A percentile compares a stretch with the other conserved stretches of the same genome.
These are phyloP conservation scores for Aplocera efformata DNA, from an alignment of 2,888 invertebrate genomes.

Conservation along the genomic window DNA sequence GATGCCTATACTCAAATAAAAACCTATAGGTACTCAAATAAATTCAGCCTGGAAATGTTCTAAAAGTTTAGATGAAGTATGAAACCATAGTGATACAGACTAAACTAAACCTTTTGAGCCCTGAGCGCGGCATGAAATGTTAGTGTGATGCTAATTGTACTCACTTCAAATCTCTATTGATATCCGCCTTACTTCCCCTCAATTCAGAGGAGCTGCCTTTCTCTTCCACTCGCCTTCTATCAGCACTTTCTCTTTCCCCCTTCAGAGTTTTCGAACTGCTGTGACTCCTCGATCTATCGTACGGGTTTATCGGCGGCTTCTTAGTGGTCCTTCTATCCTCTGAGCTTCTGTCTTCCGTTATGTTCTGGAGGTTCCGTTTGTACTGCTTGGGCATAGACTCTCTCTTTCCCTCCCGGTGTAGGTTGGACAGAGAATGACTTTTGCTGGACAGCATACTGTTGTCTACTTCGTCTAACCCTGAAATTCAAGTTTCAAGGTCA, in stretches of 20 bases:
- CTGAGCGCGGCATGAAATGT: too few relatives aligned
- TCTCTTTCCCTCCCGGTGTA: constrained; percentile 55
- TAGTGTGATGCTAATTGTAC: too few relatives aligned
- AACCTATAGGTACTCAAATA: too few relatives aligned
- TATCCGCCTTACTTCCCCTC: constrained; percentile 64
- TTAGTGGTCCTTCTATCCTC: constrained; percentile 52
- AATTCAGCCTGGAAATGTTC: too few relatives aligned
- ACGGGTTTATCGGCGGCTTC: constrained; percentile 71
- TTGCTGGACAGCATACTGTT: constrained; percentile 58
- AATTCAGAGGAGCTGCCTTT: constrained; percentile 59
- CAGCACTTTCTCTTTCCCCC: constrained; percentile 21
- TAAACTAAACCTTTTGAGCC: too few relatives aligned
- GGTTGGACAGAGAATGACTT: constrained; percentile 67
- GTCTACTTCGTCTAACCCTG: constrained; percentile 67
- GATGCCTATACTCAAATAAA: too few relatives aligned
- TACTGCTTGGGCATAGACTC: constrained; percentile 58
- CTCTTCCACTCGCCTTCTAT: constrained; percentile 32
- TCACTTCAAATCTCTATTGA: constrained; percentile 66
- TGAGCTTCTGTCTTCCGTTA: constrained; percentile 75
- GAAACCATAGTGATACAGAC: too few relatives aligned
- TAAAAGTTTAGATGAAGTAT: too few relatives aligned
- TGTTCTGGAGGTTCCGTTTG: constrained; percentile 79
- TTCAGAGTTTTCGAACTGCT: constrained; percentile 72
- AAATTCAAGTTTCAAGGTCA: constrained; percentile 13
- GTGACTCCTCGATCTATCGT: constrained; percentile 69